These are phyloP conservation scores for Caenorhabditis doughertyi DNA, from an alignment of 2,888 invertebrate genomes.

Conservation along the genomic window DNA sequence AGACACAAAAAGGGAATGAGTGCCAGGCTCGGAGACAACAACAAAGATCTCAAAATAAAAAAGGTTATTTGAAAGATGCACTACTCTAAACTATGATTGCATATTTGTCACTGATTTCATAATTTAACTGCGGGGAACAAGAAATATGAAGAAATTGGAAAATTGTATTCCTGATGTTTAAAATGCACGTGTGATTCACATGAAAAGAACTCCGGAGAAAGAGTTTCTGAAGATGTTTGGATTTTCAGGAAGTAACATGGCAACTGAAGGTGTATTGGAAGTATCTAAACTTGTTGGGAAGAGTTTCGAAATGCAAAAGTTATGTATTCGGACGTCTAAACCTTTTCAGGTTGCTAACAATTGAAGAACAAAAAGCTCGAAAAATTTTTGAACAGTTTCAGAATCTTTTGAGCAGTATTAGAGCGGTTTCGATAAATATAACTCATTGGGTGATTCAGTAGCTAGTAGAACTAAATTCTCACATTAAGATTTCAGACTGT, in stretches of 20 bases:
- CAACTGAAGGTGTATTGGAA: not conserved
- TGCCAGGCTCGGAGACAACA: constrained; percentile 7
- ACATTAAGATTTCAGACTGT: too few relatives aligned
- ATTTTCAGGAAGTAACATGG: not conserved
- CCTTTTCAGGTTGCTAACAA: too few relatives aligned
- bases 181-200: not conserved
- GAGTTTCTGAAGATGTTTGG: not conserved
- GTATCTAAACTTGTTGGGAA: not conserved
- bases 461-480: too few relatives aligned
- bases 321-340: too few relatives aligned
- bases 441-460: too few relatives aligned
- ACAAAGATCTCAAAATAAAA: not conserved
- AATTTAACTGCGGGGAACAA: not conserved
- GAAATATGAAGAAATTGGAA: not conserved
- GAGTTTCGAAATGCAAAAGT: too few relatives aligned
- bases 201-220: not conserved
- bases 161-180: too few relatives aligned
- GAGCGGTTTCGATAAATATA: too few relatives aligned
- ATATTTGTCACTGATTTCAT: not conserved
- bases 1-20: not conserved
- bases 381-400: too few relatives aligned
- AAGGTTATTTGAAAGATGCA: constrained; percentile 12
- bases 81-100: not conserved
- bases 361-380: too few relatives aligned
- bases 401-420: too few relatives aligned